A percentile compares a stretch with the other conserved stretches of the same genome.
phyloP scores from a whole-genome alignment of 2,113 vertebrate genomes.

The Coracopsis vasa region DNA sequence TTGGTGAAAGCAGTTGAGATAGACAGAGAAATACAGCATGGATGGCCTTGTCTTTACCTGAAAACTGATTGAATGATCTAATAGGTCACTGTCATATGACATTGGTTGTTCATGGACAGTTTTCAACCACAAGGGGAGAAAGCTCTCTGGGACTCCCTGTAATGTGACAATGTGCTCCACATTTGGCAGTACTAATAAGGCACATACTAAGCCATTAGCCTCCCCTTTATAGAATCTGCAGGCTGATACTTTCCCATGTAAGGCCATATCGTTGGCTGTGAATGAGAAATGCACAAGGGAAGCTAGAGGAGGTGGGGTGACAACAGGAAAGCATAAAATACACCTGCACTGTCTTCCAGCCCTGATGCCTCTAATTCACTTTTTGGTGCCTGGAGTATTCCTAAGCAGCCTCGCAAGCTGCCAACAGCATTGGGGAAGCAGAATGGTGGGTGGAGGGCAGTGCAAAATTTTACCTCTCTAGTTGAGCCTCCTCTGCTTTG shows the following conservation, averaged over 20 bases:
- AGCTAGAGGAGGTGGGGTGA: not conserved
- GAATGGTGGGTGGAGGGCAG: not conserved
- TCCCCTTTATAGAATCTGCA: not conserved
- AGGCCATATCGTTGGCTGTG: not conserved
- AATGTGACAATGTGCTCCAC: not conserved
- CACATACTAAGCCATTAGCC: not conserved
- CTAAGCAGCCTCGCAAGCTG: not conserved
- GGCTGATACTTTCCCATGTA: not conserved
- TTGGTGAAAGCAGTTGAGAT: not conserved
- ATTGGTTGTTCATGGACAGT: not conserved
- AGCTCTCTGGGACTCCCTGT: not conserved
- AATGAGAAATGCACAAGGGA: not conserved
- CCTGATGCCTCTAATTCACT: not conserved
- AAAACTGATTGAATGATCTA: not conserved
- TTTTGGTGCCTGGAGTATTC: not conserved
- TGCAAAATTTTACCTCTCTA: not conserved
- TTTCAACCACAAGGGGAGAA: not conserved
- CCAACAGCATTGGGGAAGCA: not conserved
- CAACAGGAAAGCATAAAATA: not conserved
- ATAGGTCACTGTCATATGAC: constrained; percentile 31
- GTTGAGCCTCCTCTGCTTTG: not conserved
- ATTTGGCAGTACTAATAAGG: not conserved
- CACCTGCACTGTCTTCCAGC: not conserved
- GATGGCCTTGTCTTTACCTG: not conserved
- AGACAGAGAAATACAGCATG: not conserved